phyloP scores from a whole-genome alignment of 2,888 invertebrate species.

The Coremacera marginata region DNA sequence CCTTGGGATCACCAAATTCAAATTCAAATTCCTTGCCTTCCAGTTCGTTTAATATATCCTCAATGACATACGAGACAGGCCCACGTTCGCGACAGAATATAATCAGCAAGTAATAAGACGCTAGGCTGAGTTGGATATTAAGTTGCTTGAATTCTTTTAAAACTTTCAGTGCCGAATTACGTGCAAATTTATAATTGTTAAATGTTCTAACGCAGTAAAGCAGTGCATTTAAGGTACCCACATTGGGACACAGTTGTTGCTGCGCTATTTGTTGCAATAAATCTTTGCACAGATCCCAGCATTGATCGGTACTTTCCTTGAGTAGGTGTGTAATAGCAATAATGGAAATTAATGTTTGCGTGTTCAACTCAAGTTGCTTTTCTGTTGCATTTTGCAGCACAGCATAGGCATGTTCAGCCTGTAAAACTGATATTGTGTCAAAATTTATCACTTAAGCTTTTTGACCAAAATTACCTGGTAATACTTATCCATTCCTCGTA shows the following conservation, averaged over 20 bases:
- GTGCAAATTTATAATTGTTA: too few species aligned
- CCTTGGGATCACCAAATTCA: slow-evolving; percentile 75
- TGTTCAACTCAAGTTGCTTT: too few species aligned
- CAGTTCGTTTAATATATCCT: slow-evolving; percentile 77
- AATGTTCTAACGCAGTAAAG: too few species aligned
- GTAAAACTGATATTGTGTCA: slow-evolving; percentile 53
- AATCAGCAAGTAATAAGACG: slow-evolving; percentile 80
- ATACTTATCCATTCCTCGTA: slow-evolving; percentile 86
- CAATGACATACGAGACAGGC: slow-evolving; percentile 75
- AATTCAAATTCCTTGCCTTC: slow-evolving; percentile 74
- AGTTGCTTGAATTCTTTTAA: slow-evolving; percentile 76
- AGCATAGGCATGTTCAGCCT: slow-evolving; percentile 76
- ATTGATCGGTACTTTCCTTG: too few species aligned
- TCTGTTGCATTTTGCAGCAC: slow-evolving; percentile 78
- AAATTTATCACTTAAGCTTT: not conserved
- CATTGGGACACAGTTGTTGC: too few species aligned
- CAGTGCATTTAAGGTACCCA: too few species aligned
- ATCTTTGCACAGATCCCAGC: too few species aligned
- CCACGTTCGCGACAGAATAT: too few species aligned
- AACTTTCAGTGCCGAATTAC: slow-evolving; percentile 70
- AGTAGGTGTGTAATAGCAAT: too few species aligned
- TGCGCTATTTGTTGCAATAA: too few species aligned
- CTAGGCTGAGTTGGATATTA: slow-evolving; percentile 80
- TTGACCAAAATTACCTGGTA: slow-evolving; percentile 61
- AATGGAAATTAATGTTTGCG: too few species aligned